phyloP scores from a whole-genome alignment of 2,797 vertebrate genomes.

The Sarcoramphus papa region DNA sequence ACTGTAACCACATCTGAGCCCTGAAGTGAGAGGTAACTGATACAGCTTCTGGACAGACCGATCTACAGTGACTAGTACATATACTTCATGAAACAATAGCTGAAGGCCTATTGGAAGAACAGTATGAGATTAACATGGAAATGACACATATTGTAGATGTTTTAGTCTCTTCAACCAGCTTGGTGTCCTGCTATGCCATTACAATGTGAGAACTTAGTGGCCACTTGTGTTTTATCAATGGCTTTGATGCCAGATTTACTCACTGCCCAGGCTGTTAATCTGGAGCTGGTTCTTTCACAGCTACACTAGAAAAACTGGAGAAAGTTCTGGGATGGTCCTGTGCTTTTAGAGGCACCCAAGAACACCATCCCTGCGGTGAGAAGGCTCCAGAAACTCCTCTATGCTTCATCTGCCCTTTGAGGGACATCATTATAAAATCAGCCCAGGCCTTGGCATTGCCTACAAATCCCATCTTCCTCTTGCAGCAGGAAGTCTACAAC shows the following conservation, averaged over 20 bases:
- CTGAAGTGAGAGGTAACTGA: neutral
- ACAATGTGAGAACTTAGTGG: neutral
- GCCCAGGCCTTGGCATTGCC: neutral
- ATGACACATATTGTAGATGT: fast-evolving
- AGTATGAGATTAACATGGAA: neutral
- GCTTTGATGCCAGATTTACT: neutral
- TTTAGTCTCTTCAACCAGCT: neutral
- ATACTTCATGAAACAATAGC: neutral
- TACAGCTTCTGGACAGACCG: neutral
- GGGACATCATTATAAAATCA: neutral
- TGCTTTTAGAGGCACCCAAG: neutral
- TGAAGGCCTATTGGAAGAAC: neutral
- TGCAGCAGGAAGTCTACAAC: neutral
- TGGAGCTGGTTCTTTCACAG: neutral
- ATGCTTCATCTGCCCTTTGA: neutral
- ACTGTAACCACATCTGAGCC: neutral
- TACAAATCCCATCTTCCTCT: neutral
- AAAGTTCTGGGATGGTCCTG: neutral
- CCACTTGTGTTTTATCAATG: neutral
- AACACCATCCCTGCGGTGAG: neutral
- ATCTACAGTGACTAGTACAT: neutral
- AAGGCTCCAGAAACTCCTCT: neutral
- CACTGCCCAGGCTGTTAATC: neutral
- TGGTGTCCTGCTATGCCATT: neutral
- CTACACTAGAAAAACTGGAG: neutral